Base-by-base conservation (phyloP, 1,140 invertebrate species). In the Samia ricini region DNA sequence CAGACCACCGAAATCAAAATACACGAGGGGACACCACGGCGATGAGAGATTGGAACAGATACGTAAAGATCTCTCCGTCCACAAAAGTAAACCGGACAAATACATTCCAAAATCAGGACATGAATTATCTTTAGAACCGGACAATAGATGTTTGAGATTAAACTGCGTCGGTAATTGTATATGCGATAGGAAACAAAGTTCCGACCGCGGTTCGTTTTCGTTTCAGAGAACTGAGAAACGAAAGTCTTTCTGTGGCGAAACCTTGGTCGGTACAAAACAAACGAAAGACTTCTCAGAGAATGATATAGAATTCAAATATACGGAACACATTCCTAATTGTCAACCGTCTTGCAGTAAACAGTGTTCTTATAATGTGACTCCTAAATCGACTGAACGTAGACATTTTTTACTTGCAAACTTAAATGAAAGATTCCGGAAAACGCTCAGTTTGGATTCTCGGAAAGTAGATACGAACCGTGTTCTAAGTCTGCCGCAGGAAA, bases 381-480 rank as follows among this genome's bases (percentile, higher is more conserved):
- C 89, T 22, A 89, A 88, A 69, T 89, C 82, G 4, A 81, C 82
- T 29, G 88, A 91, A 61, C 59, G 82, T 54, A 76, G 82, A 52
- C 79, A 83, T 62, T 84, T 88, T 55, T 66, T 91, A n/a, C 76
- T 91, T 4, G 69, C 89, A 0, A 89, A 91, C 62, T 66, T 91
- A 15, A 91, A 91, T 67, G 89, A 91, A 58, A 77, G 90, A 58
- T 91, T 91, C 63, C 79, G 89, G 4, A 91, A 91, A 74, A 91
- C 90, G 8, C 72, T 91, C 10, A 91, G 90, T 58, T 81, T 91
- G 19, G 90, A 91, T 64, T 88, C 88, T 0, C 74, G 87, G 7
- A 88, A 89, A 63, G 69, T 87, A 4, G 85, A 88, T 67, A 88
- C 81, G 0, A 87, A 88, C 69, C 68, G 85, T 19, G 74, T 84